Base-by-base conservation (phyloP, 2,797 vertebrate species). In the Lepus townsendii region DNA sequence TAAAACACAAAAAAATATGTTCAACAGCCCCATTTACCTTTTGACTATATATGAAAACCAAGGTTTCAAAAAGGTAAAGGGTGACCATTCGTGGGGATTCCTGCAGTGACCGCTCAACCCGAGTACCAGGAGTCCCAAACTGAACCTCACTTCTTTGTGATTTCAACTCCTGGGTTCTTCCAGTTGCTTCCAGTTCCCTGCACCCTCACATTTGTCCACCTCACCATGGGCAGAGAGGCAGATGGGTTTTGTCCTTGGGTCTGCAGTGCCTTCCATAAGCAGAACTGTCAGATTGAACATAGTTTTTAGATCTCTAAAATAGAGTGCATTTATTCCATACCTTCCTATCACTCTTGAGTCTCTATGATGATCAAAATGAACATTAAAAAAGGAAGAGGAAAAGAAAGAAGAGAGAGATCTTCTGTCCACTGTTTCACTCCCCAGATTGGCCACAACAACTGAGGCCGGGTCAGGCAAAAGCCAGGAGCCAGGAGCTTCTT, bases 1-100 rank as follows among this genome's bases (percentile, higher is more conserved):
- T 20, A 57, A 57, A 11, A 17, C 54, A 57, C 54, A 13, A 14
- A 13, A 13, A 57, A 19, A 57, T 57, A 17, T 17, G 17, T 57
- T 57, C 54, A 57, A 88, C 83, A 96, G 88, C 90, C 52, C 6
- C 82, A 0, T 96, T 96, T 90, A 71, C 95, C 84, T 71, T 35
- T 6, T 47, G 0, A 0, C 35, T 10, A 1, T 42, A 3, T 27
- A 5, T 27, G 8, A 57, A 84, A 91, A 35, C 17, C 16, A 42
- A 1, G 1, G 35, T 30, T 79, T 88, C 11, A 65, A 47, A 30
- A 38, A 22, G 19, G 10, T 60, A n/a, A 60, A 57, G 20, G 32
- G 7, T 71, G 54, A 6, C n/a, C 42, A 26, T 57, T 91, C 13
- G 11, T 7, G 2, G 24, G 27, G 19, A 30, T 83, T 9, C 17